Base-by-base conservation (phyloP, 2,113 vertebrate genomes). In the Triplophysa tibetana region DNA sequence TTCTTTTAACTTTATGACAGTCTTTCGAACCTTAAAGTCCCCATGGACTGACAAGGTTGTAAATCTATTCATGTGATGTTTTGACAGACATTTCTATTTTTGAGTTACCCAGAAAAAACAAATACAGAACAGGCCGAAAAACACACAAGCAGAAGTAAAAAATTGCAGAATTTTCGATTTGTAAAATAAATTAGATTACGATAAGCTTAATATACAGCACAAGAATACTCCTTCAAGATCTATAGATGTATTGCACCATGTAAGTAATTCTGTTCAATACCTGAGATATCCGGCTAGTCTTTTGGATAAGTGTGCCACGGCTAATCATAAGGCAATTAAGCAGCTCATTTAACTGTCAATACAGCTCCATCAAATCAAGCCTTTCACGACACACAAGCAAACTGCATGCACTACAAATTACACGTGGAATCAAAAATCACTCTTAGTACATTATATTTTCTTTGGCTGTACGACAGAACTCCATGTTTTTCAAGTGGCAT, bases 291-390 rank as follows among this genome's bases (percentile, higher is more conserved):
- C 38, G 19, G 8, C 21, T 16, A 75, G 72, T 19, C 62, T 19
- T 75, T 19, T 62, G 21, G 61, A 62, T 62, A 23, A 62, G 70
- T 74, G 70, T 61, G 56, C 3, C 38, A 74, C 10, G 41, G 72
- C 38, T 62, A 62, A 74, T 74, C 72, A 21, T 26, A 9, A 2
- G 33, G 8, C 8, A 74, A 62, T 74, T 74, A 62, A 74, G 56
- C 56, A 74, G 38, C 72, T 19, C 38, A 8, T 61, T 61, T 45
- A 61, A 33, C 14, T 23, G 33, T 61, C 21, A 74, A 26, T 74
- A 74, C 56, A 62, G 43, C 72, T 74, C 72, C 58, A 62, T 74
- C 21, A 62, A 62, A 24, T 3, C 56, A 24, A 16, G 23, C 7
- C 48, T 70, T 10, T 16, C 10, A 5, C 29, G 26, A 75, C 72